Evolutionary conservation across 2,888 invertebrate genomes (phyloP).

Genomic region (Hydroisotoma schaefferi): DNA sequence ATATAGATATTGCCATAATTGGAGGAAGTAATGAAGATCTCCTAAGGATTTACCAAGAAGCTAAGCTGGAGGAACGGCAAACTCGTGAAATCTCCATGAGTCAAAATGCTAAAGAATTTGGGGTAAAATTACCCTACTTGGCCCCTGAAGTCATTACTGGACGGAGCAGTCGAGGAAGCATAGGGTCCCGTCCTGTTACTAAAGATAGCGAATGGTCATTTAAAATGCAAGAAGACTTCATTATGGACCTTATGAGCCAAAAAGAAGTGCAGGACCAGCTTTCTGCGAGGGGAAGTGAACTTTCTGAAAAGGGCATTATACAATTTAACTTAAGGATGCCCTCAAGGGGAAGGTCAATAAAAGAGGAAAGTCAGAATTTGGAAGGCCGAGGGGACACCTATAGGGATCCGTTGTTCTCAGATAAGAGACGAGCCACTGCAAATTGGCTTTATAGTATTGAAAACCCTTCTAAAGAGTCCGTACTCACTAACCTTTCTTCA

Average conservation of each 20-base stretch:
- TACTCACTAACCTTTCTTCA: constrained; percentile 2
- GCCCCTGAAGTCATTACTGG: not conserved
- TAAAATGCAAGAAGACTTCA: constrained; percentile 10
- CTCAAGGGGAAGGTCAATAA: constrained; percentile 6
- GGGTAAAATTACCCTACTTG: not conserved
- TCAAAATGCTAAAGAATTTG: not conserved
- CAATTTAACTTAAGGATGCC: constrained; percentile 44
- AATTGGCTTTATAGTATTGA: constrained; percentile 7
- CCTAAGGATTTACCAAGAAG: constrained; percentile 15
- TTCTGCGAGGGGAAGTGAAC: constrained; percentile 41
- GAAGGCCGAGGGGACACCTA: not conserved
- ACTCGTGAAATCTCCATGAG: not conserved
- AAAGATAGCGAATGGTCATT: constrained; percentile 24
- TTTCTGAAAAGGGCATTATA: constrained; percentile 45
- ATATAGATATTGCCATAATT: constrained; percentile 39
- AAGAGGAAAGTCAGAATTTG: not conserved
- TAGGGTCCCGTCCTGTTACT: constrained; percentile 14
- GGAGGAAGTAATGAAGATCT: constrained; percentile 22
- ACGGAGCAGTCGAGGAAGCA: not conserved
- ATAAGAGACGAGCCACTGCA: constrained; percentile 2
- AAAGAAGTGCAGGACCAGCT: constrained; percentile 37
- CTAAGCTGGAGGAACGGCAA: constrained; percentile 14
- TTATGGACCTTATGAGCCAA: constrained; percentile 9
- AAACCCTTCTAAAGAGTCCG: not conserved
- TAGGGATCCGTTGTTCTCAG: constrained; percentile 4